Percentiles rank a stretch among this genome's conserved stretches.
Evolutionary conservation across 2,113 vertebrate species (phyloP).

Genomic region (Ceratotherium simum): DNA sequence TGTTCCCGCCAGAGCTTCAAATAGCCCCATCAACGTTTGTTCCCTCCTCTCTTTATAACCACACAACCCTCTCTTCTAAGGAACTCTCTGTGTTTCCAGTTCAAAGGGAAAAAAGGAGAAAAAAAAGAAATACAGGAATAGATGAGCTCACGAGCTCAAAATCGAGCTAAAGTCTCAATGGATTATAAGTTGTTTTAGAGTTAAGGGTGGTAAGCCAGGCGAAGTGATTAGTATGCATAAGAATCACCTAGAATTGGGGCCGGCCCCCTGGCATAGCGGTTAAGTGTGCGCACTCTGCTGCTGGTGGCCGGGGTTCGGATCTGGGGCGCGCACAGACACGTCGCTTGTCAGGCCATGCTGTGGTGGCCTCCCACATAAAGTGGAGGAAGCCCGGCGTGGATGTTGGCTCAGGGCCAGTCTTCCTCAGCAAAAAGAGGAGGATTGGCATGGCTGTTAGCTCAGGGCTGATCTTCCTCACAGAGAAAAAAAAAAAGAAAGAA

Average conservation of each 20-base stretch:
- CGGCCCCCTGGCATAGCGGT: too few relatives aligned
- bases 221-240: background rate
- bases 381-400: too few relatives aligned
- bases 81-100: conserved; percentile 1
- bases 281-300: too few relatives aligned
- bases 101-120: background rate
- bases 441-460: too few relatives aligned
- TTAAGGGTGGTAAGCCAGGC: background rate
- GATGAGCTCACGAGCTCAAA: background rate
- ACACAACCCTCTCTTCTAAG: background rate
- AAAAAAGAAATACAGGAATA: background rate
- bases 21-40: background rate
- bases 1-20: conserved; percentile 22
- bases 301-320: too few relatives aligned
- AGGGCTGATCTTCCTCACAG: too few relatives aligned
- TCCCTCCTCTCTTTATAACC: conserved; percentile 25
- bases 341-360: too few relatives aligned
- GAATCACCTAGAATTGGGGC: background rate
- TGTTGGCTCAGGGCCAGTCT: too few relatives aligned
- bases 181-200: background rate
- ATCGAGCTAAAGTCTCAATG: background rate
- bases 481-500: too few relatives aligned
- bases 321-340: too few relatives aligned
- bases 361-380: too few relatives aligned
- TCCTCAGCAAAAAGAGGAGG: too few relatives aligned